Evolutionary conservation across 2,888 invertebrate genomes (phyloP).

Genomic region (Syritta pipiens): DNA sequence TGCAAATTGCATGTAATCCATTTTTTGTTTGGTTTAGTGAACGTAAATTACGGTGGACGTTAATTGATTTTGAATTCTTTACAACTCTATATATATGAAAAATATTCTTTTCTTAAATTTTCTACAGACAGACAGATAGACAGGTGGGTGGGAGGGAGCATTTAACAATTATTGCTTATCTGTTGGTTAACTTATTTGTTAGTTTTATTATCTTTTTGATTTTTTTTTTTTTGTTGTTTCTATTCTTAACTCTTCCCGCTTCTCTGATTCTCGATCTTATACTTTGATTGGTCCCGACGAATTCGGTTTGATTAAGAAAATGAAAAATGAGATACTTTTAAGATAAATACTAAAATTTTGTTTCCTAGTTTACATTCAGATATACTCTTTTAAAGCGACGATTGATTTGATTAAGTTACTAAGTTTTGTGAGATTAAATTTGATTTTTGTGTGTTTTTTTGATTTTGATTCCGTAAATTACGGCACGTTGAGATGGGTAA

Average conservation of each 20-base stretch:
- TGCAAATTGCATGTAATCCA: slow-evolving; percentile 76
- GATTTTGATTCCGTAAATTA: slow-evolving; percentile 11
- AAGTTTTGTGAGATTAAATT: not conserved
- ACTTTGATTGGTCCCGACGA: slow-evolving; percentile 65
- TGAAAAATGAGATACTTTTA: slow-evolving; percentile 2
- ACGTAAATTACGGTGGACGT: slow-evolving; percentile 39
- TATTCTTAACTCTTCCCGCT: too few species aligned
- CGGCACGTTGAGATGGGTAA: not conserved
- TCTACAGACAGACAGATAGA: slow-evolving; percentile 23
- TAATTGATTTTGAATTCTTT: slow-evolving; percentile 46
- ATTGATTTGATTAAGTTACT: slow-evolving; percentile 35
- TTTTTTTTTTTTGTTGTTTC: slow-evolving; percentile 2
- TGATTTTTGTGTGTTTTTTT: slow-evolving; percentile 41
- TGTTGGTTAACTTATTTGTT: slow-evolving; percentile 52
- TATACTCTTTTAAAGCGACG: slow-evolving; percentile 45
- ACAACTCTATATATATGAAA: slow-evolving; percentile 6
- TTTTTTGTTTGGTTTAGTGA: slow-evolving; percentile 43
- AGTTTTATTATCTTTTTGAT: slow-evolving; percentile 48
- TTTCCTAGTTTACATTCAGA: slow-evolving; percentile 32
- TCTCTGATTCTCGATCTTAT: too few species aligned
- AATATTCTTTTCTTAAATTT: slow-evolving; percentile 9
- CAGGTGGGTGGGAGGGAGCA: slow-evolving; percentile 59
- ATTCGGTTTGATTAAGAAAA: slow-evolving; percentile 44
- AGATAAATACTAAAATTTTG: not conserved
- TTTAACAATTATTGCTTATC: slow-evolving; percentile 67